Evolutionary conservation across 2,797 vertebrate genomes (phyloP), one percentile per base, ranked within the genome.

Genomic region (Nannoperca obscura): DNA sequence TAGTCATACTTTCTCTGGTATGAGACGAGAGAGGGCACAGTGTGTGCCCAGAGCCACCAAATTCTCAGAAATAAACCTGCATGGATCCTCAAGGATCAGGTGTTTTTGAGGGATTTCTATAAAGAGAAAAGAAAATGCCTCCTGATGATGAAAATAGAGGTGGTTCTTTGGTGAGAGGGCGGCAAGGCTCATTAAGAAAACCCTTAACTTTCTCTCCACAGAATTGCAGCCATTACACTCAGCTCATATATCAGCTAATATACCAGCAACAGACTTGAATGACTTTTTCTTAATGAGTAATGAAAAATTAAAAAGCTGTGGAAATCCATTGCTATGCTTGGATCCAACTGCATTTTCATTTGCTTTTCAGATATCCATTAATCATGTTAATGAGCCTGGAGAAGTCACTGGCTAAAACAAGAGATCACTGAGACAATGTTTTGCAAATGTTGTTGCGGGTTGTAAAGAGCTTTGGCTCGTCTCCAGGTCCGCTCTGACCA

Each of bases 371-470:
- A 84, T 67, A 72, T 61, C 20, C 84, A 90, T 91, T 80, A 82
- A 90, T 94, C 85, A 87, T 34, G 60, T 64, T 74, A 89, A 93
- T 84, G 78, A 83, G 67, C 46, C 70, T 38, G 44, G 62, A 81
- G 78, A 71, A 76, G 82, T 76, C 84, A 47, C 74, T 20, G 82
- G 81, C 59, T 42, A 82, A 88, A 86, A 82, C 62, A 81, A 81
- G 71, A 69, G 68, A 83, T 77, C 72, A 57, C 61, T 22, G 66
- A 85, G 75, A 80, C 63, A 58, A 34, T 81, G 81, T 80, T 90
- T 80, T 70, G 54, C 72, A 76, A 75, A 85, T 78, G 80, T 49
- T 63, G 46, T 54, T 80, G 71, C 4, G 24, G 24, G 57, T 79
- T 80, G 50, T 80, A 76, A 86, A 80, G 78, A 71, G 73, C 59